These are phyloP conservation scores for Scaptomyza cyrtandrae DNA, from an alignment of 2,888 invertebrate species.

Conservation along the genomic window DNA sequence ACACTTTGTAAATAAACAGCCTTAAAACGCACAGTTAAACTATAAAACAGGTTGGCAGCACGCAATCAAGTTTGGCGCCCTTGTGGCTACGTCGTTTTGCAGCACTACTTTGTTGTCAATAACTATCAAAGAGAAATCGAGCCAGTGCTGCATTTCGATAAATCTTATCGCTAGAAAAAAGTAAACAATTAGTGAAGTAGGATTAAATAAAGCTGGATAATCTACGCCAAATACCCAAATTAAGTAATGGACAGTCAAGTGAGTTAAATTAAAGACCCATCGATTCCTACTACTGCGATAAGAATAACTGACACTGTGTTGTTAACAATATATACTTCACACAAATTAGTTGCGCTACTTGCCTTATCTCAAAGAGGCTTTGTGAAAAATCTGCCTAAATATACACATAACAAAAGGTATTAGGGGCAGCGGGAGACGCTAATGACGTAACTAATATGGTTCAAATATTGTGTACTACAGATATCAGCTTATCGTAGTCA, in stretches of 20 bases:
- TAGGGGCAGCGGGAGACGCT: conserved; percentile 5
- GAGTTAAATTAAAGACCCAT: conserved; percentile 31
- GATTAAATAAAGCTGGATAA: conserved; percentile 41
- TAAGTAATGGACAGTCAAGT: conserved; percentile 83
- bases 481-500: conserved; percentile 25
- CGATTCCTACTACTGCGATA: background rate
- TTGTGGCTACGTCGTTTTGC: background rate
- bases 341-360: conserved; percentile 46
- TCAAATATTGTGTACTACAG: conserved; percentile 4
- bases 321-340: conserved; percentile 33
- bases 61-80: conserved; percentile 2
- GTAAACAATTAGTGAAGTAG: conserved; percentile 49
- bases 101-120: conserved; percentile 7
- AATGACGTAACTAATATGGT: conserved; percentile 58
- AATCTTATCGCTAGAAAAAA: conserved; percentile 30
- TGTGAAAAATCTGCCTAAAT: conserved; percentile 57
- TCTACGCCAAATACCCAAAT: conserved; percentile 33
- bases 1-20: conserved; percentile 14
- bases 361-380: conserved; percentile 60
- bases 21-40: background rate
- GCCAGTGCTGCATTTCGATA: conserved; percentile 24
- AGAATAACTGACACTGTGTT: background rate
- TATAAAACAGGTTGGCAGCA: conserved; percentile 26
- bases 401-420: conserved; percentile 34
- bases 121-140: background rate